phyloP scores from a whole-genome alignment of 2,888 invertebrate genomes.

The Lymantria dispar region DNA sequence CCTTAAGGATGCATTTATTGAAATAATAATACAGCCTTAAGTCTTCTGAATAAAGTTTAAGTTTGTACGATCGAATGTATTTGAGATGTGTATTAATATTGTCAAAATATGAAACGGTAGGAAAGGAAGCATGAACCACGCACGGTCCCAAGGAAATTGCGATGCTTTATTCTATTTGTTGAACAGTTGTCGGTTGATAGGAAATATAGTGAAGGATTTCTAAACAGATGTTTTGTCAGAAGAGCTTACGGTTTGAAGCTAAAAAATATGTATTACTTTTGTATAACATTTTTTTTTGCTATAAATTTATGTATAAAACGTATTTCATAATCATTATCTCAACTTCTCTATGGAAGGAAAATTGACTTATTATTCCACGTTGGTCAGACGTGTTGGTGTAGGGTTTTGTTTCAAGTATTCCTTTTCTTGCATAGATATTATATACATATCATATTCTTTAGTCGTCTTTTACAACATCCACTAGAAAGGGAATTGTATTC shows the following conservation, averaged over 20 bases:
- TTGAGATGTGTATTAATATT: constrained; percentile 9
- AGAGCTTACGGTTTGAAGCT: constrained; percentile 10
- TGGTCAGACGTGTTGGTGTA: no score
- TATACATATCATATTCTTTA: no score
- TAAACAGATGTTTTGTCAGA: constrained; percentile 33
- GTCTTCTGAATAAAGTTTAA: constrained; percentile 14
- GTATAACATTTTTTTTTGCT: no score
- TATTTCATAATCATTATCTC: no score
- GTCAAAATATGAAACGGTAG: constrained; percentile 41
- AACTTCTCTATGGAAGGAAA: no score
- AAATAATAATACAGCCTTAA: constrained; percentile 12
- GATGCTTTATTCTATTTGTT: constrained; percentile 62
- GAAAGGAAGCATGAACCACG: constrained; percentile 50
- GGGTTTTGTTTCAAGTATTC: no score
- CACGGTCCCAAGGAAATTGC: constrained; percentile 60
- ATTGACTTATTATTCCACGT: no score
- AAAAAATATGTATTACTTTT: no score
- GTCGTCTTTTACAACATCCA: no score
- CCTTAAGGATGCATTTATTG: constrained; percentile 3
- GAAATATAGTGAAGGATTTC: constrained; percentile 48
- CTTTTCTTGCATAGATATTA: no score
- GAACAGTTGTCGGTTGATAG: constrained; percentile 53
- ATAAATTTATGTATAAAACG: no score
- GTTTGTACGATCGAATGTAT: constrained; percentile 12
- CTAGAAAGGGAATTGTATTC: no score